Conservation (phyloP, 1,140 invertebrate species). For the Anthonomus grandis region DNA sequence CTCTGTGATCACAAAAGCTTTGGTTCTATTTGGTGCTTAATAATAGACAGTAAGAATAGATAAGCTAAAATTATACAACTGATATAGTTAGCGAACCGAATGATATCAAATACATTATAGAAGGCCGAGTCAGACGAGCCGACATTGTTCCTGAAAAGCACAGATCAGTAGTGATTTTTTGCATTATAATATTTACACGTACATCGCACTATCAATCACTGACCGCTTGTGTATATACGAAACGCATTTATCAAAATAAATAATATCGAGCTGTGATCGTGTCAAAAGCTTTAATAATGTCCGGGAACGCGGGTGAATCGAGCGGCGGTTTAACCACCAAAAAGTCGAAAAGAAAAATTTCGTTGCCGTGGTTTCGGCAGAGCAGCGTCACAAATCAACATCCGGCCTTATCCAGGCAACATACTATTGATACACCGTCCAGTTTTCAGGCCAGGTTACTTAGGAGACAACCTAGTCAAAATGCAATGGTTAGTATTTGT, state of each 20-base stretch:
- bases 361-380: slow-evolving; percentile 83
- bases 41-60: too few relatives aligned
- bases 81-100: too few relatives aligned
- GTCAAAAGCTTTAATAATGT: slow-evolving; percentile 15
- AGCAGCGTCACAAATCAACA: slow-evolving; percentile 67
- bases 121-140: too few relatives aligned
- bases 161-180: too few relatives aligned
- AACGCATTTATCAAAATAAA: too few relatives aligned
- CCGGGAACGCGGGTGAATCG: slow-evolving; percentile 36
- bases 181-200: too few relatives aligned
- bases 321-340: slow-evolving; percentile 53
- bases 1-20: slow-evolving; percentile 30
- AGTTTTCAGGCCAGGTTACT: slow-evolving; percentile 70
- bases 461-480: slow-evolving; percentile 56
- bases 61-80: too few relatives aligned
- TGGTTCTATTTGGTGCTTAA: slow-evolving; percentile 8
- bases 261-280: too few relatives aligned
- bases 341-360: slow-evolving; percentile 79
- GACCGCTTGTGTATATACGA: too few relatives aligned
- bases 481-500: slow-evolving; percentile 44
- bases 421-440: slow-evolving; percentile 85
- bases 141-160: too few relatives aligned
- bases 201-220: too few relatives aligned
- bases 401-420: slow-evolving; percentile 71
- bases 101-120: too few relatives aligned